Evolutionary conservation across 2,888 invertebrate genomes (phyloP), one percentile per base, ranked within the genome.

Genomic region (Julus scanicus): DNA sequence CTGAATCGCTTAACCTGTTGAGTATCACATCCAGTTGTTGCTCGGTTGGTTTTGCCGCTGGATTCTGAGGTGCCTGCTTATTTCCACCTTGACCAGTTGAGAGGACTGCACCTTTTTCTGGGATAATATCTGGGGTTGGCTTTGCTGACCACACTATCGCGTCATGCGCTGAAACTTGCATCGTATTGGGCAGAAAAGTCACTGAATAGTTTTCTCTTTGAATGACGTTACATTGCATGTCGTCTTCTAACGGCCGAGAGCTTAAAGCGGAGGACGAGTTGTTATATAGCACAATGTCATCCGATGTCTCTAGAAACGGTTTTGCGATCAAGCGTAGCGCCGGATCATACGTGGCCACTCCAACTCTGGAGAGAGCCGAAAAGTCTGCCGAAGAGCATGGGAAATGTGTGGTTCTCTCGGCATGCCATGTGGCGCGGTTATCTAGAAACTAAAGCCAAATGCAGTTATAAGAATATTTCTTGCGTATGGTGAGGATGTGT

Each of bases 1-100:
- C 91, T 15, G 90, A 90, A 9, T 89, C 89, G 84, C 89, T 89
- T n/a, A 91, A 87, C 53, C 88, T 87, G 20, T 89, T 87, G 85
- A 89, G 88, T 20, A 90, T 89, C 37, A 86, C 63, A n/a, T 89
- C 88, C 13, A 91, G 88, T 84, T 90, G 89, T 84, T 90, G 90
- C 11, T 71, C 84, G 4, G 89, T 88, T 13, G 91, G 90, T 84
- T 90, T 90, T n/a, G 89, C 90, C 83, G 88, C 44, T 17, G 80
- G 20, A 40, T 86, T 48, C 84, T 88, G 71, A 57, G 48, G 11
- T 15, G 89, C 83, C 83, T 89, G 88, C 37, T 39, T 29, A 39
- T 49, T 71, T 44, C 11, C 80, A 17, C 85, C 29, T 8, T 17
- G 44, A 17, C 86, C 15, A 4, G 86, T 13, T 15, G 37, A 37